Base-by-base conservation (phyloP, 2,888 invertebrate genomes). In the Epsilonema sp. region DNA sequence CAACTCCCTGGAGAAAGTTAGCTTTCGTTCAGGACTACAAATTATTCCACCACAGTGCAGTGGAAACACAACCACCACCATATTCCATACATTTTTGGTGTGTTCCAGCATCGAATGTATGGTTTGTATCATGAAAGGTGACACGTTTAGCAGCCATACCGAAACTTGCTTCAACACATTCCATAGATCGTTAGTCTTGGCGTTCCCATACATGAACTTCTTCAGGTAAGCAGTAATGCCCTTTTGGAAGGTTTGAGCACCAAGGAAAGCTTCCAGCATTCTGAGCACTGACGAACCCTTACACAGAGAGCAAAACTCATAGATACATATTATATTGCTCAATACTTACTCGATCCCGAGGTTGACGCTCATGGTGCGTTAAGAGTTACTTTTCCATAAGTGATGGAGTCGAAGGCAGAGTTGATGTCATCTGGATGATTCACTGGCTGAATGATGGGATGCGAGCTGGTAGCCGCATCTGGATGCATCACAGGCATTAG, bases 331-430 rank as follows among this genome's bases (percentile, higher is more conserved):
- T n/a, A n/a, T n/a, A n/a, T n/a, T n/a, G n/a, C n/a, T n/a, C n/a
- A n/a, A n/a, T n/a, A n/a, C n/a, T n/a, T n/a, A n/a, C n/a, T n/a
- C n/a, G n/a, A n/a, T n/a, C n/a, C n/a, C n/a, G n/a, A n/a, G n/a
- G n/a, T n/a, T n/a, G n/a, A n/a, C n/a, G n/a, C n/a, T n/a, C n/a
- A n/a, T n/a, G n/a, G n/a, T n/a, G n/a, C n/a, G n/a, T n/a, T n/a
- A n/a, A n/a, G n/a, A n/a, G n/a, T n/a, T 65, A 82, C 84, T 74
- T 90, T 90, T 52, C 76, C 78, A 61, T 92, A 92, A 0, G 87
- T 83, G 52, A 92, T 89, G 0, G 75, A 67, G 65, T 90, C 89
- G 63, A 90, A 90, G 47, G 87, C 78, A 54, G 84, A 80, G 0
- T 82, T 84, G 47, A 92, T 89, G 70, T 90, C 78, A 63, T 81